Base-by-base conservation (phyloP, 2,888 invertebrate genomes). In the Orthonychiurus folsomi region DNA sequence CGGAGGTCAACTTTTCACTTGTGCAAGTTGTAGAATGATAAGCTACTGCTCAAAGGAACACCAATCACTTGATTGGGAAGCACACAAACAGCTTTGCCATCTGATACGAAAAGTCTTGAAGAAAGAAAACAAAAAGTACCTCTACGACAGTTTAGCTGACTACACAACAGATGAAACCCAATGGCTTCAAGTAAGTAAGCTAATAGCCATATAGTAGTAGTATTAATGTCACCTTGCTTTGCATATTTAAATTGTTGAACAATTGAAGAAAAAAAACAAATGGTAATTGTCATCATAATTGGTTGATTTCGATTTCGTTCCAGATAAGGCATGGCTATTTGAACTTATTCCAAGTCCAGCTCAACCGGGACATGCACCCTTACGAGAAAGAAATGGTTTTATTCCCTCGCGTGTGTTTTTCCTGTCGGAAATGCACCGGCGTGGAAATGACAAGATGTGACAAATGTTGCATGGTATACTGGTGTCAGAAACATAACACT, bases 331-430 rank as follows among this genome's bases (percentile, higher is more conserved):
- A 85, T 76, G 82, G 83, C 66, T 80, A 82, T 73, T 82, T 86
- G 56, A 80, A 82, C 1, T 80, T 82, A 0, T 80, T 84, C 61
- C 84, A 85, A 74, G 79, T 81, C 61, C 77, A 80, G 1, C 75
- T 86, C 2, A 81, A 82, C 66, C 78, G 86, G 12, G 75, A 78
- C 1, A 74, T 87, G 53, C 79, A 81, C 18, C 81, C 85, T 0
- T 85, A 84, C 78, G 87, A 87, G 74, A 84, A 83, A 65, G 87
- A 88, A 73, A 81, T 84, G 0, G 75, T 87, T 25, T 76, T 87
- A 24, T 87, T 85, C 73, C 86, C 87, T 0, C 80, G 83, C 20
- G 5, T 52, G 52, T 52, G 52, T 23, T 20, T 23, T 9, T 21
- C 24, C 20, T 52, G 52, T 23, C 9, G 52, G 52, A 52, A 5